Evolutionary conservation across 1,140 invertebrate species (phyloP), one percentile per base, ranked within the genome.

Genomic region (Pseudoatta argentina): DNA sequence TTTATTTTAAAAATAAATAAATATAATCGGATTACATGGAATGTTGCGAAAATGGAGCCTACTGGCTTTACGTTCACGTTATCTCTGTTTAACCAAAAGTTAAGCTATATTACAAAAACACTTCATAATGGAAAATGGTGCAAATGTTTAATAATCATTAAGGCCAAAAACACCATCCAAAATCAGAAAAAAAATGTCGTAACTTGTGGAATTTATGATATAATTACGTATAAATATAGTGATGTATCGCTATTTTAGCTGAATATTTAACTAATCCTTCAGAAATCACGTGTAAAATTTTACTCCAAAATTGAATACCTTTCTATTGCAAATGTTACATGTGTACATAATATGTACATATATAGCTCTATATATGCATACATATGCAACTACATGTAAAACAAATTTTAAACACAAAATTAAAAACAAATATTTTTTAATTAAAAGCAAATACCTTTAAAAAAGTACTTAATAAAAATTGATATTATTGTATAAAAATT

Each of bases 1-100:
- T 78, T 78, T 27, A 51, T 14, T 69, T 79, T 48, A 53, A 63
- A 67, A 79, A n/a, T 79, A 18, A n/a, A 79, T 67, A 24, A 67
- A 51, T 7, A n/a, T 69, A 79, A 69, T 79, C 27, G 27, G 24
- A 53, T 79, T n/a, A 78, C 48, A 14, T 53, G 0, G 14, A 18
- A 79, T 53, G 7, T 4, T 34, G 51, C 27, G 6, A 8, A 39
- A 44, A 67, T 79, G 48, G 14, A 79, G 3, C 18, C 61, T 51
- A 67, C 24, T 78, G 0, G 7, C 3, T 67, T 67, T 5, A 30
- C 12, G 12, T 61, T 5, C 1, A 34, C 5, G 21, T 48, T 61
- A 66, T 78, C 2, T 75, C 59, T 16, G n/a, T 18, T 44, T 44
- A 44, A 34, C 4, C 0, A 55, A 69, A 78, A 53, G 63, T 79